Base-by-base conservation (phyloP, 2,888 invertebrate genomes). In the Gisinianus flammeolus region DNA sequence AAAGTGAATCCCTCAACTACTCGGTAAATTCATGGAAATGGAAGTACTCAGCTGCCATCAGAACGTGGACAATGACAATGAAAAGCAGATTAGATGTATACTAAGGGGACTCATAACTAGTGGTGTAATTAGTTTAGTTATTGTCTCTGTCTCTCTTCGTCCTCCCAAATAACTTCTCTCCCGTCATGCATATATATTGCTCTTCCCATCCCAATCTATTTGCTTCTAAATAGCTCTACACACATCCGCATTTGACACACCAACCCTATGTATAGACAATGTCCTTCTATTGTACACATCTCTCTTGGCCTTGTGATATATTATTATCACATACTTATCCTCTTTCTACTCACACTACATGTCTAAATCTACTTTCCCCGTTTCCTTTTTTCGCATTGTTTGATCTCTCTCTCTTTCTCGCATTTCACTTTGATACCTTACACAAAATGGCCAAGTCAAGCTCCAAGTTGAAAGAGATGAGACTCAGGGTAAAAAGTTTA, bases 1-100 rank as follows among this genome's bases (percentile, higher is more conserved):
- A 70, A 70, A 70, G 69, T 70, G 69, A 70, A 70, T 70, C 69
- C 69, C 69, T 70, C 52, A 70, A 44, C 69, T 70, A 70, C 69
- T 70, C 52, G 69, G 69, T 70, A 70, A 70, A 70, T 70, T 70
- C 69, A 70, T 70, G 66, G 66, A 30, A 64, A 64, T 64, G 68
- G 68, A 22, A 68, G 24, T 68, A 26, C 33, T 31, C 30, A 22
- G 26, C 52, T 66, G n/a, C 28, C 66, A 66, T 66, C 66, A 24
- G 30, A 31, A 66, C 66, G 26, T 30, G 66, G 66, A 66, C 66
- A 66, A 30, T 66, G 66, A 66, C 66, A 66, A 66, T 66, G 66
- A 66, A 66, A 66, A 66, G 66, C 30, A 66, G 66, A 66, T 66
- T 66, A 66, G 66, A 66, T 66, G 66, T 70, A 70, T 70, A 70